Evolutionary conservation across 2,888 invertebrate genomes (phyloP), one percentile per base, ranked within the genome.

Genomic region (Deladenus siricidicola): DNA sequence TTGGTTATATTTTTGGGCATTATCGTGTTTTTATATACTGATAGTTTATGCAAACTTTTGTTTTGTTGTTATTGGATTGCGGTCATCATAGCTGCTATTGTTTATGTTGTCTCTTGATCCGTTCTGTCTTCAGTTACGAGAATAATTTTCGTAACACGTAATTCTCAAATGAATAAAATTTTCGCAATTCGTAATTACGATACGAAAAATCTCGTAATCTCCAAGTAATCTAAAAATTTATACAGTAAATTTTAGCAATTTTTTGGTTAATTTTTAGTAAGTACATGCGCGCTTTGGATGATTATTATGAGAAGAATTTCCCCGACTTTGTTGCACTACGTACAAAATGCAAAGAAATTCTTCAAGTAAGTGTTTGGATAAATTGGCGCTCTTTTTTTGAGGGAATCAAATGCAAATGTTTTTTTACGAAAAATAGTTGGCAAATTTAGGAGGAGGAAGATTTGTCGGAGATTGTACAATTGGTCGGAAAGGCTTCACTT

Each of bases 271-370:
- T 2, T 56, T 70, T 19, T 43, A 91, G 91, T 82, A 99, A 99
- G 85, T 99, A 99, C 84, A 89, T 90, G 85, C 87, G 94, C 67
- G 92, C 96, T 56, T 84, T 99, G 76, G 98, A 99, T 79, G 98
- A 99, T 80, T 98, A 91, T 85, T 99, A 99, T 80, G 98, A 99
- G 82, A 94, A 94, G 84, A 90, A 90, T 84, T 93, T 89, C 85
- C 85, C 86, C 6, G 98, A 99, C 80, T 99, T 99, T 82, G 91
- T 96, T 57, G 88, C 94, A 14, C 85, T 96, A 59, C 86, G 98
- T 83, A 94, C 92, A 54, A 96, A 96, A 82, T 81, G 81, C 67
- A 88, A 88, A 84, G 91, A 94, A 83, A 93, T 93, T 81, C 85
- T 77, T 51, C 76, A 76, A 58, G 64, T 64, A 14, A 34, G 39